Evolutionary conservation across 2,113 vertebrate species (phyloP), one percentile per base, ranked within the genome.

Genomic region (Himantopus leucocephalus): DNA sequence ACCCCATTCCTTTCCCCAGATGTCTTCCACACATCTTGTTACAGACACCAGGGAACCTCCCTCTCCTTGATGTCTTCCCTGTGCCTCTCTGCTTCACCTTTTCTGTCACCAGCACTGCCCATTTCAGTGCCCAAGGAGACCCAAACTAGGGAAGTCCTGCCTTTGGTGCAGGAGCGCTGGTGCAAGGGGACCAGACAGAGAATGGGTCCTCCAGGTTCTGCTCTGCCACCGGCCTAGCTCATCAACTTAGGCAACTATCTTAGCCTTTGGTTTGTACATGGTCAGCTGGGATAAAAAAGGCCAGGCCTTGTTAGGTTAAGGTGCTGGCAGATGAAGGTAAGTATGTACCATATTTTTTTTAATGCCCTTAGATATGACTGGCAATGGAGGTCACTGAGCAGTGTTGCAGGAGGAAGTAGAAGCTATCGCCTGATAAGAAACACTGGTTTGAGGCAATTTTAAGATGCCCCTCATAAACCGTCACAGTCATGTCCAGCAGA

Each of bases 111-210:
- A 67, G 18, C 2, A 1, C 9, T 43, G 5, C 72, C 35, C 19
- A 12, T 29, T 76, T 52, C 6, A 6, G 27, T 72, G 30, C 29
- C 18, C 12, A 20, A 59, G 21, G 11, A 76, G 24, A 37, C 9
- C 12, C 29, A 15, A 15, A 77, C 16, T 48, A 32, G 9, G 8
- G 2, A 82, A 63, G 27, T 27, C 24, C 39, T 70, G 29, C 24
- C 8, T 22, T 47, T 52, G 56, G 17, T 14, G 20, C 34, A 62
- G n/a, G 5, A 89, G 2, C 0, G 0, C 26, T 56, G 37, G 22
- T 34, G n/a, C 24, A 74, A 63, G 14, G 16, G 16, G 22, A 45
- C 19, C 17, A 59, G 14, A 30, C 13, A 83, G 13, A 37, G 29
- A 76, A 71, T 0, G 5, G 24, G 8, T 66, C 39, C 50, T 77